phyloP scores from a whole-genome alignment of 1,140 invertebrate genomes.

The Diachasma alloeum region DNA sequence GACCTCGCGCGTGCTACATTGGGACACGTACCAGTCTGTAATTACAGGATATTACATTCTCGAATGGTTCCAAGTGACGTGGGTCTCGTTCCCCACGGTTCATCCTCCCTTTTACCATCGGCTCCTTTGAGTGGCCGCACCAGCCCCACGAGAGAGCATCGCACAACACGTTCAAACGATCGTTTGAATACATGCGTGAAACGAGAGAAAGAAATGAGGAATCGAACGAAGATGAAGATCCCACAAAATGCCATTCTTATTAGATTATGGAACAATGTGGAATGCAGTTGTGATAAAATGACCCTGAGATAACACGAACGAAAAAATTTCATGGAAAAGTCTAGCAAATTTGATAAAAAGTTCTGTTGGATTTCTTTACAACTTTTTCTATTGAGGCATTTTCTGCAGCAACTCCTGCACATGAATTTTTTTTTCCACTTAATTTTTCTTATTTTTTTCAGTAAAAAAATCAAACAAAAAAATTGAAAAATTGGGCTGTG shows the following conservation, averaged over 20 bases:
- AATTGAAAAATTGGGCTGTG: too few species aligned
- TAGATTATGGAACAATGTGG: neutral
- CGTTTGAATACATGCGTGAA: neutral
- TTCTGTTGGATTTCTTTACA: too few species aligned
- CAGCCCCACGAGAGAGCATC: neutral
- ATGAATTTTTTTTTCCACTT: too few species aligned
- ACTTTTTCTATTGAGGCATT: too few species aligned
- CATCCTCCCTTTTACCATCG: neutral
- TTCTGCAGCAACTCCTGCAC: too few species aligned
- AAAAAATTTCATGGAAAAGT: too few species aligned
- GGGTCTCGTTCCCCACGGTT: conserved; percentile 19
- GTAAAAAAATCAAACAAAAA: too few species aligned
- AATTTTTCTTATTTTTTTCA: too few species aligned
- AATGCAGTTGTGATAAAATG: neutral
- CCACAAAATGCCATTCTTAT: neutral
- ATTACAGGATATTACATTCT: conserved; percentile 41
- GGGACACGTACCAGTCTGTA: conserved; percentile 30
- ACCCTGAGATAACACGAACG: neutral
- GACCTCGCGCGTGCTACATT: conserved; percentile 13
- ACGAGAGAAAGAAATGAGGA: neutral
- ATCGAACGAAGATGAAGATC: conserved; percentile 11
- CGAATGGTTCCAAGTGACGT: conserved; percentile 37
- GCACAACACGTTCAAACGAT: neutral
- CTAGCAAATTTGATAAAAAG: too few species aligned
- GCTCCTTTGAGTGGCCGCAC: conserved; percentile 3